A percentile compares a stretch with the other conserved stretches of the same genome.
phyloP scores from a whole-genome alignment of 2,888 invertebrate genomes.

The Merodon equestris region DNA sequence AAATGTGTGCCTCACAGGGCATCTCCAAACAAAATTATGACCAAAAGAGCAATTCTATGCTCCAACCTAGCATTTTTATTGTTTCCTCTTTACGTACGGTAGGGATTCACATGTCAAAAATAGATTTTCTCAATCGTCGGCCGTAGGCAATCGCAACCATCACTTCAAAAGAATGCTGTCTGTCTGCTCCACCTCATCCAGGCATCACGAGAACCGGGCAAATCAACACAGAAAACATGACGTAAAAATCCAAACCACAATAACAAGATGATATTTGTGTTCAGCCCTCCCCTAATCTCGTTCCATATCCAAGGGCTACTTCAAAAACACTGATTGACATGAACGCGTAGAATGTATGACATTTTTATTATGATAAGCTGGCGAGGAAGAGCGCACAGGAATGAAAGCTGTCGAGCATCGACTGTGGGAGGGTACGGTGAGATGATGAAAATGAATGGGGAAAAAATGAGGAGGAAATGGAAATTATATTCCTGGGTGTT shows the following conservation, averaged over 20 bases:
- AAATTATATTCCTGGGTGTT: conserved; percentile 20
- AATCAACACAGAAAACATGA: conserved; percentile 51
- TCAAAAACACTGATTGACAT: conserved; percentile 52
- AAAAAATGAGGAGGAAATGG: conserved; percentile 16
- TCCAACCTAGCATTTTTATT: conserved; percentile 41
- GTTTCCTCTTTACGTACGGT: conserved; percentile 16
- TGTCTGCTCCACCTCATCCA: conserved; percentile 20
- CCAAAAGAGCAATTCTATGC: conserved; percentile 42
- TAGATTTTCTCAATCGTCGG: conserved; percentile 57
- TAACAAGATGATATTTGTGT: conserved; percentile 9
- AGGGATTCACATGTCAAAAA: conserved; percentile 36
- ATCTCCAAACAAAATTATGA: conserved; percentile 42
- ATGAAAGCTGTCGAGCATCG: neutral
- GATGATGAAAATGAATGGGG: conserved; percentile 4
- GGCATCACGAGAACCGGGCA: conserved; percentile 28
- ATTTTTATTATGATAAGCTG: conserved; percentile 62
- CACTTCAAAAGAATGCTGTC: conserved; percentile 56
- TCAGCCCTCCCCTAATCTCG: conserved; percentile 1
- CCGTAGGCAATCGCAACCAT: conserved; percentile 43
- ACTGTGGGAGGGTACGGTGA: neutral
- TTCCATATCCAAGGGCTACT: neutral
- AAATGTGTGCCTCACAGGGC: conserved; percentile 23
- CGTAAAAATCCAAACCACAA: conserved; percentile 46
- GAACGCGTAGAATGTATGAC: conserved; percentile 61
- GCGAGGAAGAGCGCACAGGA: conserved; percentile 19